Evolutionary conservation across 2,113 vertebrate species (phyloP).

Genomic region (Serinus canaria): DNA sequence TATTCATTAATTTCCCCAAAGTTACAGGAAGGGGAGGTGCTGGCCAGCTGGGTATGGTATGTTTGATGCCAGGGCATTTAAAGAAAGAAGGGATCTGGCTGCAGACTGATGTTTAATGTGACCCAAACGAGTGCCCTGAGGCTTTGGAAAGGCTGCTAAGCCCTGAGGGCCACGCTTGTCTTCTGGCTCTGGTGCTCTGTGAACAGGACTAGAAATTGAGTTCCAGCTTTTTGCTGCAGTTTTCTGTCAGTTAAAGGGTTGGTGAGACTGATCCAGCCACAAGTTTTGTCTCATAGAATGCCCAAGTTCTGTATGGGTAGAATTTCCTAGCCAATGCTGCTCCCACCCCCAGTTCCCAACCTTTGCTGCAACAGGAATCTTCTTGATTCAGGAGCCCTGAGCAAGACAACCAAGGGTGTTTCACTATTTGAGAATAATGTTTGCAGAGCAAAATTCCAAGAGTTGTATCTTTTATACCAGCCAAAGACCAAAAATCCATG

Average conservation of each 20-base stretch:
- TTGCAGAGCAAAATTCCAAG: background rate
- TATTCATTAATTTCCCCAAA: background rate
- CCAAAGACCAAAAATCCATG: background rate
- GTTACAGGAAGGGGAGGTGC: background rate
- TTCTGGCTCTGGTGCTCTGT: background rate
- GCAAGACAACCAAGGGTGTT: background rate
- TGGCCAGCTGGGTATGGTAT: background rate
- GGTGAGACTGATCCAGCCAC: background rate
- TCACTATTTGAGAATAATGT: background rate
- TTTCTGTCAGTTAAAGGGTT: background rate
- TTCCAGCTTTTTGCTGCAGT: background rate
- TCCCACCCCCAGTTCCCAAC: background rate
- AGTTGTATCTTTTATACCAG: background rate
- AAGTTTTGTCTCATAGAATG: background rate
- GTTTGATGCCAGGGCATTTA: background rate
- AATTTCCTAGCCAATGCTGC: background rate
- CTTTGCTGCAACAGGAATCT: rapidly evolving
- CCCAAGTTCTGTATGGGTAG: background rate
- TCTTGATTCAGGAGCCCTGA: background rate
- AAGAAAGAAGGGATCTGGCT: background rate
- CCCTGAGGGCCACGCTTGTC: rapidly evolving
- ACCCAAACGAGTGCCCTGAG: background rate
- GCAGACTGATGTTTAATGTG: background rate
- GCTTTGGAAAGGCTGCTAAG: background rate
- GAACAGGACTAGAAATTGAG: rapidly evolving